A percentile compares a stretch with the other conserved stretches of the same genome.
Evolutionary conservation across 2,888 invertebrate genomes (phyloP).

Genomic region (Xylota segnis): DNA sequence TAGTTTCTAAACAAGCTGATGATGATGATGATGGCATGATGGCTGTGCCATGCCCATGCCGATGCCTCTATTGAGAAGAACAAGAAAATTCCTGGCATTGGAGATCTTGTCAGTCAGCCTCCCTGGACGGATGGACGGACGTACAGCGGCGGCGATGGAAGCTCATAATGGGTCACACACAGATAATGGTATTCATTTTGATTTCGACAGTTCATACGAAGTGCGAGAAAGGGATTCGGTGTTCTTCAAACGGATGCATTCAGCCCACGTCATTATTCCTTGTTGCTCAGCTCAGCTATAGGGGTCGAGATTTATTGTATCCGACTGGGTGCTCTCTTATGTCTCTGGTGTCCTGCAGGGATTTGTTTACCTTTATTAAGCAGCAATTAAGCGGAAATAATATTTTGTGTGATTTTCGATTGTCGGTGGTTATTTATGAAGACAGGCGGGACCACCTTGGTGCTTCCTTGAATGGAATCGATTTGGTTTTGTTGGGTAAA

Average conservation of each 20-base stretch:
- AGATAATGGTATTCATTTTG: conserved; percentile 56
- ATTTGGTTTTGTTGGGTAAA: conserved; percentile 59
- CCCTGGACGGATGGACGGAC: not conserved
- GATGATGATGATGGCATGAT: conserved; percentile 29
- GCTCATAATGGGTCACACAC: conserved; percentile 61
- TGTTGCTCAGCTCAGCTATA: conserved; percentile 20
- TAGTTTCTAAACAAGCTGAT: conserved; percentile 60
- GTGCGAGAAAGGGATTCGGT: conserved; percentile 48
- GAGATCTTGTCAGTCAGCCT: conserved; percentile 55
- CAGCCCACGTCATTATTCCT: conserved; percentile 59
- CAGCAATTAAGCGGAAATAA: conserved; percentile 77
- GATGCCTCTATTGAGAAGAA: conserved; percentile 17
- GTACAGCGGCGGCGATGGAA: conserved; percentile 20
- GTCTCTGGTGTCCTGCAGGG: conserved; percentile 69
- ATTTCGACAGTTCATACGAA: conserved; percentile 63
- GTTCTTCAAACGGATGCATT: conserved; percentile 65
- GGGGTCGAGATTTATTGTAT: conserved; percentile 66
- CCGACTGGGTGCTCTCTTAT: conserved; percentile 15
- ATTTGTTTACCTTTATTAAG: conserved; percentile 77
- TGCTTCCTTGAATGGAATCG: conserved; percentile 49
- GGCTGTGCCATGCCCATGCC: not conserved
- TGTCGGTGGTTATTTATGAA: conserved; percentile 63
- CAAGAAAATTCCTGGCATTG: conserved; percentile 51
- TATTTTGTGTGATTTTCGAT: conserved; percentile 73
- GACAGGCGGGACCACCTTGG: conserved; percentile 66